Evolutionary conservation across 2,888 invertebrate species (phyloP).

Genomic region (Chesias legatella): DNA sequence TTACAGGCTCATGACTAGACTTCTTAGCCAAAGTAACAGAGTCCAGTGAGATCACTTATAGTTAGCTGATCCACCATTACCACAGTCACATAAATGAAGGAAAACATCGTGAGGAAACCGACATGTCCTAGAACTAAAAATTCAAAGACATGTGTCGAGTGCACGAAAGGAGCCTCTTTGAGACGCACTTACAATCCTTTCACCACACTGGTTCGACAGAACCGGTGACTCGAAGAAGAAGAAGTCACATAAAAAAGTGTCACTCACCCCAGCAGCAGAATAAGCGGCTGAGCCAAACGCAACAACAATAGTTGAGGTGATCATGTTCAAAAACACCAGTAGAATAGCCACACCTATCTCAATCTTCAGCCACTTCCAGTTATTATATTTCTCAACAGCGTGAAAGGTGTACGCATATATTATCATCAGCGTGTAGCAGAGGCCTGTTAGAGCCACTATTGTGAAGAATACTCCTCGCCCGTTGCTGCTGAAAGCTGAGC

Average conservation of each 20-base stretch:
- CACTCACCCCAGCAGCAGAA: conserved; percentile 88
- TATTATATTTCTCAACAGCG: conserved; percentile 89
- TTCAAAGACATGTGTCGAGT: no score
- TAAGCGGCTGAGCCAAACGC: conserved; percentile 82
- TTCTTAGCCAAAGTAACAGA: no score
- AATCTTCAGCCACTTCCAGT: conserved; percentile 91
- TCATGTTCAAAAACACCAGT: conserved; percentile 86
- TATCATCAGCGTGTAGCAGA: conserved; percentile 87
- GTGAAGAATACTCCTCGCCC: conserved; percentile 88
- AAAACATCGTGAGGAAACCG: no score
- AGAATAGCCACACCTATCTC: conserved; percentile 87
- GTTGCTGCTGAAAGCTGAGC: conserved; percentile 79
- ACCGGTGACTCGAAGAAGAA: no score
- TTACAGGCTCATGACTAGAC: no score
- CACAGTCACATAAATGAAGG: no score
- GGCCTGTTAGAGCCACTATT: conserved; percentile 87
- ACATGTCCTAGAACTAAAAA: no score
- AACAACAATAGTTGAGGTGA: conserved; percentile 87
- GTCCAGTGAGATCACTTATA: no score
- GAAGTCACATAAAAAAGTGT: neutral
- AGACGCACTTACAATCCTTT: no score
- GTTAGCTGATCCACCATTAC: no score
- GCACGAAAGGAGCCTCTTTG: no score
- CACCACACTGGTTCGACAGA: no score
- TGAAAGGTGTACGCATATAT: conserved; percentile 90